Evolutionary conservation across 2,888 invertebrate genomes (phyloP).

Genomic region (Tortrix viridana): DNA sequence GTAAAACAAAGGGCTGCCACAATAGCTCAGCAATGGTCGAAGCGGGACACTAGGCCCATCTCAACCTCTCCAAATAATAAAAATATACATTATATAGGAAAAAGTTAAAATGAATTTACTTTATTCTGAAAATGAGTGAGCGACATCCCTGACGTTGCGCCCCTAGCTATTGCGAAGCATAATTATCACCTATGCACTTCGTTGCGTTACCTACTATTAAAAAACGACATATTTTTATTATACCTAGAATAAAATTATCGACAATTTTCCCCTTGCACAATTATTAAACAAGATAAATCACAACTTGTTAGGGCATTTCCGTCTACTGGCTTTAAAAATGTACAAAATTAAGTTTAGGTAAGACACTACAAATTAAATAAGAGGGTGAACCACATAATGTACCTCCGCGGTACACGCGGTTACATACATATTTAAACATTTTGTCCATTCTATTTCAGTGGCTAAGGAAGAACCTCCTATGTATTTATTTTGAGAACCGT

Average conservation of each 20-base stretch:
- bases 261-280: too few species aligned
- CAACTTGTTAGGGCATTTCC: too few species aligned
- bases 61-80: too few species aligned
- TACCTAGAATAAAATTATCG: too few species aligned
- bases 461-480: slow-evolving; percentile 6
- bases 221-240: slow-evolving; percentile 28
- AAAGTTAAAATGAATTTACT: too few species aligned
- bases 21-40: too few species aligned
- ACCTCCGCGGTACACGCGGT: not conserved
- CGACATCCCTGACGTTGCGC: slow-evolving; percentile 29
- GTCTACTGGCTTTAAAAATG: not conserved
- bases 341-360: not conserved
- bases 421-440: slow-evolving; percentile 24
- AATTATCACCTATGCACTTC: slow-evolving; percentile 28
- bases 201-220: slow-evolving; percentile 17
- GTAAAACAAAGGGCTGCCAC: too few species aligned
- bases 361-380: not conserved
- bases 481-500: slow-evolving; percentile 23
- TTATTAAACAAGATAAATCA: too few species aligned
- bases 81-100: too few species aligned
- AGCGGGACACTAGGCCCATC: too few species aligned
- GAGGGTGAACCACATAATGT: slow-evolving; percentile 20
- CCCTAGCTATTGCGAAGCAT: slow-evolving; percentile 29
- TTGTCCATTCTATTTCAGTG: slow-evolving; percentile 27
- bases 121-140: not conserved